These are phyloP conservation scores for Meiosimyza platycephala DNA, from an alignment of 2,888 invertebrate species.

Conservation along the genomic window DNA sequence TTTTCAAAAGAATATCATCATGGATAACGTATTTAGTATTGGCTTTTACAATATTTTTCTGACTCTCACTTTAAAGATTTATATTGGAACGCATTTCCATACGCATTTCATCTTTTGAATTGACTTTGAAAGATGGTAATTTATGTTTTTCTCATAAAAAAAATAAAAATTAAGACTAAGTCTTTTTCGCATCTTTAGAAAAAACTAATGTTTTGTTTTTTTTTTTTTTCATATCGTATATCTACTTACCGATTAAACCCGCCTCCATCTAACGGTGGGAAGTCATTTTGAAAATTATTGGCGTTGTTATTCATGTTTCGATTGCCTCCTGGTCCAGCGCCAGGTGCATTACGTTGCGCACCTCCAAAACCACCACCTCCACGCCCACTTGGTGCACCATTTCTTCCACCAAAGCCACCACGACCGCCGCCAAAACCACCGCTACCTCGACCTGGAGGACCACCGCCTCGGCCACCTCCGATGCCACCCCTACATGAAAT, in stretches of 20 bases:
- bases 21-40: not conserved
- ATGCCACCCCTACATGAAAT: conserved; percentile 23
- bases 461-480: conserved; percentile 32
- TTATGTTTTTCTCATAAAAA: too few relatives aligned
- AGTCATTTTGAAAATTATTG: conserved; percentile 60
- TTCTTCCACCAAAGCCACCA: conserved; percentile 39
- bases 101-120: not conserved
- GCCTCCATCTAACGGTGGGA: conserved; percentile 55
- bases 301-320: conserved; percentile 42
- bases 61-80: not conserved
- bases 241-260: conserved; percentile 57
- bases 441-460: conserved; percentile 48
- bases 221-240: not conserved
- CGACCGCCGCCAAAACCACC: conserved; percentile 53
- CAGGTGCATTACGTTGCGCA: conserved; percentile 65
- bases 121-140: too few relatives aligned
- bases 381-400: conserved; percentile 48
- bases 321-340: conserved; percentile 52
- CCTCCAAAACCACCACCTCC: conserved; percentile 35
- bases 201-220: too few relatives aligned
- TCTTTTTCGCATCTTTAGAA: too few relatives aligned
- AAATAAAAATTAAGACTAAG: too few relatives aligned
- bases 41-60: not conserved
- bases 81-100: not conserved
- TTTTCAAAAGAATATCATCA: conserved; percentile 6